A percentile compares a stretch with the other conserved stretches of the same genome.
Conservation (phyloP, 2,888 invertebrate species). For the Rotaria sp. region DNA sequence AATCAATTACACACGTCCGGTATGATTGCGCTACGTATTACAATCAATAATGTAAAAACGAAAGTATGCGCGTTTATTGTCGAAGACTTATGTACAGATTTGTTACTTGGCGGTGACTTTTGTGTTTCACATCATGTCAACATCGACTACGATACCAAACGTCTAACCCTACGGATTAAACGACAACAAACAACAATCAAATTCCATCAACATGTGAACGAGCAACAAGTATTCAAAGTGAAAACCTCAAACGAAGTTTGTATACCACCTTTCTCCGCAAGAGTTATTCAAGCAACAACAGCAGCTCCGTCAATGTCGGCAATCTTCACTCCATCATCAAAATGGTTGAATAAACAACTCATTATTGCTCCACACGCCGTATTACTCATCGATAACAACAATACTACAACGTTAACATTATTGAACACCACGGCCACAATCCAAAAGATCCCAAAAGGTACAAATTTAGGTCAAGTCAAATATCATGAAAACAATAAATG, state of each 20-base stretch:
- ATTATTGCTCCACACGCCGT: not conserved
- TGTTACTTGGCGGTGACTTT: not conserved
- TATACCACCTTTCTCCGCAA: not conserved
- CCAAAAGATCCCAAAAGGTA: not conserved
- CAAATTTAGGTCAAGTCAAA: not conserved
- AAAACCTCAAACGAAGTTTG: not conserved
- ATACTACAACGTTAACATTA: not conserved
- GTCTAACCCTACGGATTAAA: not conserved
- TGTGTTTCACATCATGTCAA: not conserved
- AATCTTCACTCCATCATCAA: not conserved
- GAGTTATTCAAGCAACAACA: not conserved
- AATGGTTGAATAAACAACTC: not conserved
- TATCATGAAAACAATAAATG: not conserved
- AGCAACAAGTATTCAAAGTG: not conserved
- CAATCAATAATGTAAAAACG: not conserved
- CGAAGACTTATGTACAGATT: not conserved
- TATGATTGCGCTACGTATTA: not conserved
- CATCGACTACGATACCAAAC: not conserved
- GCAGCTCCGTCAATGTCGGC: not conserved
- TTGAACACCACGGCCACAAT: not conserved
- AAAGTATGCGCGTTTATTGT: not conserved
- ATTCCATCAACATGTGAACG: not conserved
- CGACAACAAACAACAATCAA: not conserved
- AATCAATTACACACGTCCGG: not conserved
- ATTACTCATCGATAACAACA: not conserved